These are phyloP conservation scores for Epinephelus awoara DNA, from an alignment of 2,797 vertebrate species.

Conservation along the genomic window DNA sequence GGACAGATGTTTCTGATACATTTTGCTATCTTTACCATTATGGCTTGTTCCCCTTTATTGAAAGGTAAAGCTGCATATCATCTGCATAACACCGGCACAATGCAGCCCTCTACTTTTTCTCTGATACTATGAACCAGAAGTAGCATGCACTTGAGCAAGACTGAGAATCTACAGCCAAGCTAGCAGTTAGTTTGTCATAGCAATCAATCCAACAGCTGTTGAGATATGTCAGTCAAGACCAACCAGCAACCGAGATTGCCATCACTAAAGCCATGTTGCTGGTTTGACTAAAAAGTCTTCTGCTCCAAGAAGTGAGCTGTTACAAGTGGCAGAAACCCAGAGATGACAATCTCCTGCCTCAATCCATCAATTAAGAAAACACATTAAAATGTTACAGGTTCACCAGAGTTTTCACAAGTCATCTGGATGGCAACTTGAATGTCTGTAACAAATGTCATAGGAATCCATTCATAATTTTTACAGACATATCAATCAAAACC, in stretches of 20 bases:
- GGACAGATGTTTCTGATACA: neutral
- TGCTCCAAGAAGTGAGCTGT: neutral
- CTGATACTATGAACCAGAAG: neutral
- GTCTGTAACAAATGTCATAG: no score
- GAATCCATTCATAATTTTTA: no score
- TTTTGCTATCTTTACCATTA: neutral
- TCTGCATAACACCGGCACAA: slow-evolving; percentile 10
- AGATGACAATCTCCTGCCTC: neutral
- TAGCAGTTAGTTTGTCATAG: no score
- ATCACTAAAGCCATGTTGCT: no score
- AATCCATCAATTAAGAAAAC: no score
- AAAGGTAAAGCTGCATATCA: neutral
- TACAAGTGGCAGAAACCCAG: neutral
- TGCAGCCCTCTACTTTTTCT: neutral
- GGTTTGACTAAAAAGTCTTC: neutral
- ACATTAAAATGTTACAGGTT: no score
- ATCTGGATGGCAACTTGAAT: no score
- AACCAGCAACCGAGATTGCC: neutral
- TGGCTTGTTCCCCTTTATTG: neutral
- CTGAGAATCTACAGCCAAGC: neutral
- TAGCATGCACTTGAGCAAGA: neutral
- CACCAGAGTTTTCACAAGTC: no score
- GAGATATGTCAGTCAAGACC: neutral
- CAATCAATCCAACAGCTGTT: neutral
- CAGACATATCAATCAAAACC: no score